Conservation (phyloP, 2,888 invertebrate genomes). For the Byasa hedistus region DNA sequence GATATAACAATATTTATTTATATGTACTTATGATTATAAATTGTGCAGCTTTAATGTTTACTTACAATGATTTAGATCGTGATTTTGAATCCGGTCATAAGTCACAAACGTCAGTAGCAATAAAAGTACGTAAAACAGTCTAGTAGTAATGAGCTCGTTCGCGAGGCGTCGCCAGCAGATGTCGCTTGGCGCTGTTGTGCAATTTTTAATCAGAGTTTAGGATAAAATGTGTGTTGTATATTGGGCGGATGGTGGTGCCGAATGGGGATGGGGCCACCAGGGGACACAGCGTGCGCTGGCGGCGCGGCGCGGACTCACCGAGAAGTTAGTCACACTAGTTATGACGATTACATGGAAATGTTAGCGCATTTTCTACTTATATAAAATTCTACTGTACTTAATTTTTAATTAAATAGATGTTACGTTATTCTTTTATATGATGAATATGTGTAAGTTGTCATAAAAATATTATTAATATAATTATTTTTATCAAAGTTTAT, state of each 20-base stretch:
- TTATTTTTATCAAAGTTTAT: slow-evolving; percentile 82
- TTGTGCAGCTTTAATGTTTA: slow-evolving; percentile 80
- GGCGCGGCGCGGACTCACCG: slow-evolving; percentile 38
- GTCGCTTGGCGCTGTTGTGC: slow-evolving; percentile 53
- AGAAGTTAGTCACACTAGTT: slow-evolving; percentile 73
- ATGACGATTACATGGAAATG: slow-evolving; percentile 73
- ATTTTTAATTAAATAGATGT: slow-evolving; percentile 77
- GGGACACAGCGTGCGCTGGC: slow-evolving; percentile 25
- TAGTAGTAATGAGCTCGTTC: slow-evolving; percentile 56
- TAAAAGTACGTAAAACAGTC: slow-evolving; percentile 66
- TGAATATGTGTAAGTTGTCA: slow-evolving; percentile 78
- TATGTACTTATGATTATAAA: slow-evolving; percentile 76
- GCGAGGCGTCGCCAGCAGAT: slow-evolving; percentile 45
- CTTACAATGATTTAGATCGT: slow-evolving; percentile 79
- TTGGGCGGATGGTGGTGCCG: slow-evolving; percentile 34
- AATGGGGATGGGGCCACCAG: slow-evolving; percentile 9
- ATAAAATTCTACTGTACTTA: slow-evolving; percentile 72
- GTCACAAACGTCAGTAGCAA: slow-evolving; percentile 79
- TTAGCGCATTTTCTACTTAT: slow-evolving; percentile 77
- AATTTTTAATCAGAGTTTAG: slow-evolving; percentile 57
- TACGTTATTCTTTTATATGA: slow-evolving; percentile 80
- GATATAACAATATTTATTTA: slow-evolving; percentile 73
- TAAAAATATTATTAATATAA: slow-evolving; percentile 81
- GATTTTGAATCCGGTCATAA: slow-evolving; percentile 80
- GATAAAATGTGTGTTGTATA: slow-evolving; percentile 41